Evolutionary conservation across 2,797 vertebrate genomes (phyloP), one percentile per base, ranked within the genome.

Genomic region (Cygnus olor): DNA sequence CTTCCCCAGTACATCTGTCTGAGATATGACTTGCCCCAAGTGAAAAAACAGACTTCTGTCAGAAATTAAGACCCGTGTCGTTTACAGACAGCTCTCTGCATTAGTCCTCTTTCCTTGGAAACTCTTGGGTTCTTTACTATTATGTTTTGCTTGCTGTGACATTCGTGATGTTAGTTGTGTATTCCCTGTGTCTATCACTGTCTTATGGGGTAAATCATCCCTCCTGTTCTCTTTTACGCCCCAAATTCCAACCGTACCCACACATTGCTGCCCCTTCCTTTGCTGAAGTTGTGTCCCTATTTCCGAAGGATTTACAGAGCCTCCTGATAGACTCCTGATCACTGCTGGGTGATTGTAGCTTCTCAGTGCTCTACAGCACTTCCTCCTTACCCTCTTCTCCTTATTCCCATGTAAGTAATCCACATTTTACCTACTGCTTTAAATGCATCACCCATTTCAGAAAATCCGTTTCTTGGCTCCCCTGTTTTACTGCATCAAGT

Each of bases 391-490:
- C n/a, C 13, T 80, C 47, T 68, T 79, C 36, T 79, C 58, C 74
- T 49, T 76, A 38, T 65, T 91, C 56, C 57, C 15, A 1, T 79
- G 18, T 38, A 57, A 81, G 77, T 69, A 78, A 80, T 77, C 73
- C 83, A 65, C 28, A 10, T 95, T 93, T 88, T 94, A 80, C 79
- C 76, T 80, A 7, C 79, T 83, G 30, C 85, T 94, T 89, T 80
- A 85, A 54, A 81, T 82, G 40, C 81, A 72, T 90, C 38, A 72
- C 44, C 70, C 0, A 0, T 80, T 87, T 53, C 51, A 94, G 95
- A 80, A 94, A 94, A 89, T 94, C 85, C 15, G 9, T 96, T 94
- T 84, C 94, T 95, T 93, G 71, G 91, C 90, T 94, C 80, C 89
- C 72, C 65, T 89, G 64, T 85, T 96, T 71, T 91, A 83, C 88